Conservation (phyloP, 2,113 vertebrate genomes). For the Caracal caracal region DNA sequence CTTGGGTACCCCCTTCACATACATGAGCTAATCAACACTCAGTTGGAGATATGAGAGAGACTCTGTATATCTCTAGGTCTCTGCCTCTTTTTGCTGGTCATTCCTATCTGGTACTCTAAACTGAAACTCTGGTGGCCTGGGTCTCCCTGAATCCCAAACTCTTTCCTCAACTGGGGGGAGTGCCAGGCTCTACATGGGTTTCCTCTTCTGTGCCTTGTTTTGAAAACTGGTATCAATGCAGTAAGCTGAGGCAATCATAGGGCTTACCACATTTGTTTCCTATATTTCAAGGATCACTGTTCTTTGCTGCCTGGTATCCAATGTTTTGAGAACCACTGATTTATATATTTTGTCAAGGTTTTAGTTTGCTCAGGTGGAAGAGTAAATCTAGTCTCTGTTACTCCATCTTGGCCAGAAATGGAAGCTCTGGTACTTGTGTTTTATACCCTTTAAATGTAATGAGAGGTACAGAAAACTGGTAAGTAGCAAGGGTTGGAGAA, state of each 20-base stretch:
- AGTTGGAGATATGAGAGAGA: neutral
- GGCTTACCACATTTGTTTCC: neutral
- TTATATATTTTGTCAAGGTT: neutral
- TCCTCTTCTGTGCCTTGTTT: neutral
- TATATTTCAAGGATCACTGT: neutral
- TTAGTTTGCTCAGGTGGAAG: neutral
- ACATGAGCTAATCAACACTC: neutral
- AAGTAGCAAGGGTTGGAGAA: neutral
- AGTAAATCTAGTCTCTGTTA: neutral
- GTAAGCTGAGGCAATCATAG: neutral
- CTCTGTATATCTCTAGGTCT: neutral
- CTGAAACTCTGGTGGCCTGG: neutral
- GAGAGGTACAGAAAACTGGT: neutral
- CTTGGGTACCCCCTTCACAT: neutral
- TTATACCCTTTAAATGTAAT: neutral
- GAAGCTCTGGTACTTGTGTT: slow-evolving; percentile 3
- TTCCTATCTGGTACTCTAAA: neutral
- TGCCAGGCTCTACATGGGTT: neutral
- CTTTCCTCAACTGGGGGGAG: neutral
- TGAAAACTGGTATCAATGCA: neutral
- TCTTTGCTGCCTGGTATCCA: neutral
- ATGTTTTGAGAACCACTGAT: neutral
- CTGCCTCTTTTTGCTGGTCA: neutral
- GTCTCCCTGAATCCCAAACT: neutral
- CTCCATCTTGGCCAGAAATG: neutral